Evolutionary conservation across 2,888 invertebrate genomes (phyloP).

Genomic region (Thereva nobilitata): DNA sequence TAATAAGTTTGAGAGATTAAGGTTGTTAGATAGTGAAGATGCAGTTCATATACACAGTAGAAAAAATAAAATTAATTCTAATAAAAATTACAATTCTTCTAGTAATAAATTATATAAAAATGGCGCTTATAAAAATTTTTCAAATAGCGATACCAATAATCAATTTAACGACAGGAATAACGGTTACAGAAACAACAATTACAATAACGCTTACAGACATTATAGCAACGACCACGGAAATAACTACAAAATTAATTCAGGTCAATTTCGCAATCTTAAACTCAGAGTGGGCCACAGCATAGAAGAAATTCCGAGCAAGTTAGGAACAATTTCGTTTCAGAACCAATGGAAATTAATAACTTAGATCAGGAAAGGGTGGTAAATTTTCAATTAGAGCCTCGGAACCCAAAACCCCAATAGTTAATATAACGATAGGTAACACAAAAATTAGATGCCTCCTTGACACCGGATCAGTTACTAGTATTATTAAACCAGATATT

Average conservation of each 20-base stretch:
- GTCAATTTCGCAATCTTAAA: slow-evolving; percentile 13
- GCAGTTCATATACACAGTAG: slow-evolving; percentile 14
- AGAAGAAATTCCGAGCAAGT: slow-evolving; percentile 21
- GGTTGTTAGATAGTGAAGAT: slow-evolving; percentile 21
- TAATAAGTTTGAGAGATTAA: slow-evolving; percentile 20
- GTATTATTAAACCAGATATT: slow-evolving; percentile 20
- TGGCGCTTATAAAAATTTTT: not conserved
- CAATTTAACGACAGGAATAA: not conserved
- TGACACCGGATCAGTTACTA: slow-evolving; percentile 14
- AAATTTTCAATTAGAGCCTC: slow-evolving; percentile 34
- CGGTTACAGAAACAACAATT: not conserved
- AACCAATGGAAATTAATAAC: slow-evolving; percentile 24
- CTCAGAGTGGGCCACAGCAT: slow-evolving; percentile 1
- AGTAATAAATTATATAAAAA: not conserved
- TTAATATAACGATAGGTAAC: slow-evolving; percentile 3
- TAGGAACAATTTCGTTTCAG: slow-evolving; percentile 9
- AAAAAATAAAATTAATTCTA: not conserved
- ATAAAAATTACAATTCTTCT: not conserved
- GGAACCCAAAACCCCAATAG: slow-evolving; percentile 23
- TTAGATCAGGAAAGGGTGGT: slow-evolving; percentile 11
- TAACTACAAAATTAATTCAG: slow-evolving; percentile 5
- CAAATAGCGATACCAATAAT: not conserved
- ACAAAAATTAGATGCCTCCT: slow-evolving; percentile 24
- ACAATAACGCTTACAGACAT: slow-evolving; percentile 2
- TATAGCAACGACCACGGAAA: slow-evolving; percentile 6